Evolutionary conservation across 1,140 invertebrate genomes (phyloP).

Genomic region (Drosophila lowei): DNA sequence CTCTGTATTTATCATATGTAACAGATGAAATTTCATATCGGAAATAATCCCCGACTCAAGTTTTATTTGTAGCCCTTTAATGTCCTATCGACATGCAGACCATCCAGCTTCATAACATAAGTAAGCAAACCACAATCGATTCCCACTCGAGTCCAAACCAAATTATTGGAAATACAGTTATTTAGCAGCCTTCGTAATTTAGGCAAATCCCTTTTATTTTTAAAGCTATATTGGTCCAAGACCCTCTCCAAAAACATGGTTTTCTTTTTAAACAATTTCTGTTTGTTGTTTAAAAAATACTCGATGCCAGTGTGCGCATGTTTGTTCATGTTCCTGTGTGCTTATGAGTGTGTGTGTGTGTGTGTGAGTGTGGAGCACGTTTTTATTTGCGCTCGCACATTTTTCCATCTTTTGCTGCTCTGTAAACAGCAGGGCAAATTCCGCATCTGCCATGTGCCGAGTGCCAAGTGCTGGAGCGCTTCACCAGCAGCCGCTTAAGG

Average conservation of each 20-base stretch:
- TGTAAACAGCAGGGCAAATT: constrained; percentile 46
- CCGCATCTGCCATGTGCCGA: constrained; percentile 53
- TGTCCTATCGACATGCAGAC: no score
- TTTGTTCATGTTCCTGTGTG: constrained; percentile 9
- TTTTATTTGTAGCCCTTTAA: no score
- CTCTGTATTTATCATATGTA: no score
- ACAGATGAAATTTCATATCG: no score
- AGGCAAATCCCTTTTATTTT: not conserved
- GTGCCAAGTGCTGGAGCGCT: constrained; percentile 46
- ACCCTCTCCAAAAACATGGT: not conserved
- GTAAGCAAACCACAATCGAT: no score
- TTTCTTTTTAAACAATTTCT: constrained; percentile 9
- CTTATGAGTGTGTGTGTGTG: not conserved
- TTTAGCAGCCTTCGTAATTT: not conserved
- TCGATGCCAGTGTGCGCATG: constrained; percentile 6
- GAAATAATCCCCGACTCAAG: no score
- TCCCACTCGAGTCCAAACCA: no score
- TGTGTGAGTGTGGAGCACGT: constrained; percentile 25
- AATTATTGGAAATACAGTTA: no score
- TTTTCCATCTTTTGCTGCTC: constrained; percentile 60
- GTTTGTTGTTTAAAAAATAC: constrained; percentile 16
- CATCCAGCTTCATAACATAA: no score
- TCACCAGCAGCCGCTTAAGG: constrained; percentile 55
- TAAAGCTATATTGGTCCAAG: no score
- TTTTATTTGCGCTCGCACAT: constrained; percentile 52